Evolutionary conservation across 2,113 vertebrate species (phyloP), one percentile per base, ranked within the genome.

Genomic region (Channa maculata): DNA sequence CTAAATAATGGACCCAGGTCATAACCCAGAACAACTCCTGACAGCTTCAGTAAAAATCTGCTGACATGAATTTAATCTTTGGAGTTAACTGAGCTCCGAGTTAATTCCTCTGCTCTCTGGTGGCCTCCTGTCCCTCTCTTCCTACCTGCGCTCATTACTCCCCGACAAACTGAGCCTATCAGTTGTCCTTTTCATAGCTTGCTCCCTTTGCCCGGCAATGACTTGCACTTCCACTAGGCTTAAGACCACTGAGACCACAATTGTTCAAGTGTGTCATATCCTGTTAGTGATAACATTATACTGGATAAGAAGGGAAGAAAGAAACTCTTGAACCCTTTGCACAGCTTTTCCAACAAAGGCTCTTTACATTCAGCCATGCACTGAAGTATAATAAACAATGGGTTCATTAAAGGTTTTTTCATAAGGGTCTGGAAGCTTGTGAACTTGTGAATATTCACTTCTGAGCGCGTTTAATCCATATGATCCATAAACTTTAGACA

Each of bases 161-260:
- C 41, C 4, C 5, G 0, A 2, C 45, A n/a, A 43, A 11, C 64
- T 49, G 48, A 49, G 61, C 58, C 59, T 12, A 44, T 81, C 78
- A 43, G 37, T 37, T 65, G 15, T 51, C 50, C 24, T 5, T 36
- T 9, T 2, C 14, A 14, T 6, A 34, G 57, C 24, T 52, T 9
- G 14, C 49, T 33, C 24, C 24, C 24, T 65, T 9, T 37, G 45
- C 34, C 24, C 10, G 13, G 45, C 36, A n/a, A 50, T 82, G 80
- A 83, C 80, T 83, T 82, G 79, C 76, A 73, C 76, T 69, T 77
- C 62, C 41, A 60, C 44, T 61, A 44, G 8, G 65, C 69, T 51
- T 52, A 54, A 44, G 34, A 49, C 64, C 74, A 14, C n/a, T 12
- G 41, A 65, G 57, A 43, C 65, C 74, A 55, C 50, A 33, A 72